These are phyloP conservation scores for Parambassis ranga DNA, from an alignment of 2,797 vertebrate genomes.

Conservation along the genomic window DNA sequence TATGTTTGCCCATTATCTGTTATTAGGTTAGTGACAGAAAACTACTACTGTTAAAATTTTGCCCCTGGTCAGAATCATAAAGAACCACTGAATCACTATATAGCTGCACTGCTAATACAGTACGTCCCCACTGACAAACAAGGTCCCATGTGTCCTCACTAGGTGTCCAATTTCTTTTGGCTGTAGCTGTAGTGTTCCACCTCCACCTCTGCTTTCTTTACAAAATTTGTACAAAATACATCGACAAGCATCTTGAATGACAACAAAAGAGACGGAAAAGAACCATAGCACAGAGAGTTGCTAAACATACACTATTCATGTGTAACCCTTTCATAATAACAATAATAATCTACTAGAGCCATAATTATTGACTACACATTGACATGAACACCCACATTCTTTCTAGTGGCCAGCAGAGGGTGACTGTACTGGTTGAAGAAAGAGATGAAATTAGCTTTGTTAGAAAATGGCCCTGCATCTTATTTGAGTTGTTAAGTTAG, in stretches of 20 bases:
- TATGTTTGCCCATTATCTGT: background rate
- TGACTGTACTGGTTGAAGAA: no score
- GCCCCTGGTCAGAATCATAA: background rate
- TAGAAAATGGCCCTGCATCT: no score
- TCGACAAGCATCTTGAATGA: background rate
- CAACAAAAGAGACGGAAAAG: no score
- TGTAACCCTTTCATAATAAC: no score
- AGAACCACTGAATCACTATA: background rate
- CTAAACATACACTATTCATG: no score
- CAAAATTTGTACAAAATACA: constrained; percentile 12
- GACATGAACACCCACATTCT: no score
- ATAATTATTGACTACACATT: no score
- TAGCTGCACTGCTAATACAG: background rate
- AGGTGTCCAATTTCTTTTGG: background rate
- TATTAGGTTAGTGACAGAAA: background rate
- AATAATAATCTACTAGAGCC: no score
- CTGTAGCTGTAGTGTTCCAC: background rate
- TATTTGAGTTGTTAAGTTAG: no score
- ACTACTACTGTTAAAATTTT: background rate
- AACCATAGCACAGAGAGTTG: no score
- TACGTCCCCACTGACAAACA: background rate
- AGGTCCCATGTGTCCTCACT: background rate
- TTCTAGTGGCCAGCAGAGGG: no score
- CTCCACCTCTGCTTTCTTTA: background rate
- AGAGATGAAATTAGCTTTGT: no score